Evolutionary conservation across 2,113 vertebrate genomes (phyloP), one percentile per base, ranked within the genome.

Genomic region (Gnathonemus longibarbis): DNA sequence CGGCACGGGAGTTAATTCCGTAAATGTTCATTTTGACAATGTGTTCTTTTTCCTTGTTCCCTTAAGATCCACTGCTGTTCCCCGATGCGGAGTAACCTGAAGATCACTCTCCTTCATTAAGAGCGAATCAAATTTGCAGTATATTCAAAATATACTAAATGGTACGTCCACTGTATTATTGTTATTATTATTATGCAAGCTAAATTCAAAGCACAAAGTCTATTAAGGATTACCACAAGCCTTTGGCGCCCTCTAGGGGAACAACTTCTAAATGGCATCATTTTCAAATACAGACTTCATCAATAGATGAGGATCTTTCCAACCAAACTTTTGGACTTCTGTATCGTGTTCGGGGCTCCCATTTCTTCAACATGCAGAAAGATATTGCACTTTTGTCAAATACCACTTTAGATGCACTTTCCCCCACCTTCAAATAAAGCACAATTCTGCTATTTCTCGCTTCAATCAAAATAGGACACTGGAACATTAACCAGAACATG

Each of bases 211-310:
- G 19, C 42, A 5, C 35, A 0, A 83, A 45, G 35, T 80, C 31
- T 17, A 31, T 80, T 77, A 10, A 6, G 77, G 19, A n/a, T 66
- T 31, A 70, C n/a, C 42, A 83, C 15, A 83, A 39, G 27, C 85
- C 21, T 50, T 83, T 52, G 0, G 74, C 80, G 39, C 50, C 80
- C 77, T 85, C 89, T 85, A 89, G 31, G n/a, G 89, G 89, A 84
- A 83, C 9, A 11, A 1, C 6, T n/a, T 17, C 10, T 42, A 52
- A 66, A 35, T 84, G 45, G 9, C 80, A 83, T 39, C 1, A 84
- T 84, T 48, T 24, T 45, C 5, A 24, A 84, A 84, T 48, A 48
- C n/a, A n/a, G 24, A 84, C 42, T 83, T 83, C 1, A 48, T 3
- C 9, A 46, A 48, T 84, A 35, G 3, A 31, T 77, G 11, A 77